Evolutionary conservation across 2,113 vertebrate species (phyloP).

Genomic region (Etheostoma spectabile): DNA sequence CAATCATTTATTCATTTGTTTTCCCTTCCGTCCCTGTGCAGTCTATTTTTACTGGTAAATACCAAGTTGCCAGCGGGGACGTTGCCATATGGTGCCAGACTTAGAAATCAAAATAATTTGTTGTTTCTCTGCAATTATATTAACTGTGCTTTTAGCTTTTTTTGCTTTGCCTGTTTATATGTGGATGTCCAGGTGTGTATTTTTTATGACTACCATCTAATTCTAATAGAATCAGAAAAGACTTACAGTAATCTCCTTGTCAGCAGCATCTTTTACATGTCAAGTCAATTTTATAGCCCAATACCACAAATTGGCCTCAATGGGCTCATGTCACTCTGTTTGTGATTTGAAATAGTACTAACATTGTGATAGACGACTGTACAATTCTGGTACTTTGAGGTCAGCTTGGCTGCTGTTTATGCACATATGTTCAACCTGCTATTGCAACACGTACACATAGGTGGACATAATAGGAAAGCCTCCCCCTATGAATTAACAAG

Average conservation of each 20-base stretch:
- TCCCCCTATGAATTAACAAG: too few relatives aligned
- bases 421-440: not conserved
- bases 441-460: not conserved
- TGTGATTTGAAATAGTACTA: not conserved
- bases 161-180: not conserved
- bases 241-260: too few relatives aligned
- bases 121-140: not conserved
- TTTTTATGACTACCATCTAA: slow-evolving; percentile 7
- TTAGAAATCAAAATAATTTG: slow-evolving; percentile 22
- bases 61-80: slow-evolving; percentile 22
- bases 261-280: not conserved
- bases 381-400: not conserved
- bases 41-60: slow-evolving; percentile 63
- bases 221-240: slow-evolving; percentile 17
- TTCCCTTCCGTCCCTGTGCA: slow-evolving; percentile 17
- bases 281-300: too few relatives aligned
- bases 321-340: not conserved
- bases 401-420: not conserved
- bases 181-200: slow-evolving; percentile 3
- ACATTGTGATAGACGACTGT: too few relatives aligned
- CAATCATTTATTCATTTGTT: slow-evolving; percentile 72
- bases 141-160: not conserved
- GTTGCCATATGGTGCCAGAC: not conserved
- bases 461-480: not conserved
- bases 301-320: too few relatives aligned